Conservation (phyloP, 2,888 invertebrate species). For the Chrysotoxum bicinctum region DNA sequence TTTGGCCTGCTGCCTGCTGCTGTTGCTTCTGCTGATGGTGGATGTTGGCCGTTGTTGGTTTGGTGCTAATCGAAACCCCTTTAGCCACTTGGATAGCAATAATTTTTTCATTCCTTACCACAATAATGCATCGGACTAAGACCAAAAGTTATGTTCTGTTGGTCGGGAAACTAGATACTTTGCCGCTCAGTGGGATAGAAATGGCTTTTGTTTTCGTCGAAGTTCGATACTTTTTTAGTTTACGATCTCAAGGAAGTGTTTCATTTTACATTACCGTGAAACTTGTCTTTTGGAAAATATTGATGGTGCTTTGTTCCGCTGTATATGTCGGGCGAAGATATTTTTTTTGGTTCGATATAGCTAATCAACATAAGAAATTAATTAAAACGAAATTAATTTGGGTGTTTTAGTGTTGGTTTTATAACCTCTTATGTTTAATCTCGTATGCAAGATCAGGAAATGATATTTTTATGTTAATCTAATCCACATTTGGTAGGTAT, state of each 20-base stretch:
- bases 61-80: slow-evolving; percentile 46
- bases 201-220: slow-evolving; percentile 32
- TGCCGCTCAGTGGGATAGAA: slow-evolving; percentile 40
- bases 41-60: too few relatives aligned
- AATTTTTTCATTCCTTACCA: slow-evolving; percentile 5
- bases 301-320: slow-evolving; percentile 37
- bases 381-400: slow-evolving; percentile 47
- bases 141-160: slow-evolving; percentile 42
- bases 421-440: slow-evolving; percentile 34
- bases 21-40: background rate
- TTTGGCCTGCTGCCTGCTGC: slow-evolving; percentile 44
- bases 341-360: slow-evolving; percentile 1
- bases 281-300: slow-evolving; percentile 21
- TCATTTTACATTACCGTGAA: slow-evolving; percentile 48
- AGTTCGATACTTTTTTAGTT: slow-evolving; percentile 34
- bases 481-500: too few relatives aligned
- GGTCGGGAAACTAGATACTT: slow-evolving; percentile 55
- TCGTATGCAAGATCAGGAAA: slow-evolving; percentile 43
- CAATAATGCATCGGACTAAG: slow-evolving; percentile 42
- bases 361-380: slow-evolving; percentile 50
- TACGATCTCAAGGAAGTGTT: slow-evolving; percentile 56
- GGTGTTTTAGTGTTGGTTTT: slow-evolving; percentile 37
- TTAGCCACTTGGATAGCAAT: slow-evolving; percentile 23
- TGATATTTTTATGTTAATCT: slow-evolving; percentile 43
- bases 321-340: background rate